A percentile compares a stretch with the other conserved stretches of the same genome.
Evolutionary conservation across 2,888 invertebrate genomes (phyloP).

Genomic region (Myopa tessellatipennis): DNA sequence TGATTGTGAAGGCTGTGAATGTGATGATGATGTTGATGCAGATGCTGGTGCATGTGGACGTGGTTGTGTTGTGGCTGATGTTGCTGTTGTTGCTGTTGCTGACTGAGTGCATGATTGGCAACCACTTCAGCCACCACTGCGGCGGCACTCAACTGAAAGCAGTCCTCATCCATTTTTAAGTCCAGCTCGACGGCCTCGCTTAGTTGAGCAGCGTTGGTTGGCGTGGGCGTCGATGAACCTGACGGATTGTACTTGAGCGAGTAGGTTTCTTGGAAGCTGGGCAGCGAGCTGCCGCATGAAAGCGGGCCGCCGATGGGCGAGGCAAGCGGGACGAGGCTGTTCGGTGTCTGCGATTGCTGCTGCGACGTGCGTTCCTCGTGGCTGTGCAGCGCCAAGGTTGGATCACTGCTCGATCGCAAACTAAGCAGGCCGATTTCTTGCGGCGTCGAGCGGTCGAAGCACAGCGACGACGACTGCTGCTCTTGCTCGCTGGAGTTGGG

Average conservation of each 20-base stretch:
- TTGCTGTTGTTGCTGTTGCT: conserved; percentile 48
- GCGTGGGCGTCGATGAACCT: conserved; percentile 52
- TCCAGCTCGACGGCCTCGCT: conserved; percentile 70
- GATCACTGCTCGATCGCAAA: conserved; percentile 67
- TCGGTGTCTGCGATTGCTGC: conserved; percentile 45
- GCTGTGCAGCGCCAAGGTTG: conserved; percentile 65
- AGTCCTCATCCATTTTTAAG: conserved; percentile 89
- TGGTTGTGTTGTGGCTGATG: conserved; percentile 51
- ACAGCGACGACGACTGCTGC: conserved; percentile 56
- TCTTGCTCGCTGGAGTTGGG: conserved; percentile 56
- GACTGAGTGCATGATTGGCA: conserved; percentile 49
- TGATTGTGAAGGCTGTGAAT: conserved; percentile 44
- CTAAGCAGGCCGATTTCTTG: conserved; percentile 61
- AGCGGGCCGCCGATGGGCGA: conserved; percentile 59
- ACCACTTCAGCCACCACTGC: conserved; percentile 39
- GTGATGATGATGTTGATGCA: conserved; percentile 48
- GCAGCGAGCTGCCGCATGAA: conserved; percentile 74
- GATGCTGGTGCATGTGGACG: conserved; percentile 50
- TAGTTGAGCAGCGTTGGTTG: conserved; percentile 48
- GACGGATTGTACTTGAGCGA: conserved; percentile 80
- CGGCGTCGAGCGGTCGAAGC: conserved; percentile 59
- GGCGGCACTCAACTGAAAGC: conserved; percentile 72
- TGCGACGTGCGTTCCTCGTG: conserved; percentile 52
- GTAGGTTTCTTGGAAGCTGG: conserved; percentile 91
- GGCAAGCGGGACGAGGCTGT: conserved; percentile 50